These are phyloP conservation scores for Bombyx mori DNA, from an alignment of 1,140 invertebrate genomes.

Conservation along the genomic window ASM3026992v2 NC_085113.1:7515501-7516000, in stretches of 20 bases:
- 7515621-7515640: too few species aligned
- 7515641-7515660: too few species aligned
- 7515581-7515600: too few species aligned
- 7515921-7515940: slow-evolving; percentile 39
- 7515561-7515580: too few species aligned
- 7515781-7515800: slow-evolving; percentile 72
- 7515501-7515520: too few species aligned
- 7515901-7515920: slow-evolving; percentile 59
- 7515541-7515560: too few species aligned
- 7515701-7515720: not conserved
- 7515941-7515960: slow-evolving; percentile 27
- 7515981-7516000: slow-evolving; percentile 35
- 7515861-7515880: slow-evolving; percentile 88
- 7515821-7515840: slow-evolving; percentile 78
- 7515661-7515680: too few species aligned
- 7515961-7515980: slow-evolving; percentile 26
- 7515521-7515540: too few species aligned
- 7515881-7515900: slow-evolving; percentile 75
- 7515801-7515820: slow-evolving; percentile 78
- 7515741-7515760: not conserved
- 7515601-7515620: too few species aligned
- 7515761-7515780: not conserved
- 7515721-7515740: not conserved
- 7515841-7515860: slow-evolving; percentile 81
- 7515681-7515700: not conserved